Evolutionary conservation across 2,888 invertebrate species (phyloP), one percentile per base, ranked within the genome.

Genomic region (Drosophila quasianomalipes): DNA sequence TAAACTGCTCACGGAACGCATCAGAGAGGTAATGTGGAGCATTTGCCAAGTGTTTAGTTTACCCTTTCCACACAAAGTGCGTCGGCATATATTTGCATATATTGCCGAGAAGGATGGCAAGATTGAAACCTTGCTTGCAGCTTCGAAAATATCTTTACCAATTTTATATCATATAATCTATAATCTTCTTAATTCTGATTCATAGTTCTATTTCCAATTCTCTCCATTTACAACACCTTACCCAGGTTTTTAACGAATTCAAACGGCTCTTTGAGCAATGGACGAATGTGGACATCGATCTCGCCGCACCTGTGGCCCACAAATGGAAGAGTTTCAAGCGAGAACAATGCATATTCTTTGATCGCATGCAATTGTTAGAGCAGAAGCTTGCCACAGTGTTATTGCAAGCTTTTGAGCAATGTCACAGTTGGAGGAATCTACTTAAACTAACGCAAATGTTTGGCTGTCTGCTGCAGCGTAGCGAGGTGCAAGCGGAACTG

Each of bases 331-430:
- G 95, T 78, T 94, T 95, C 16, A 94, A 95, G 81, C 95, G 95
- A 76, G 94, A 94, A 7, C 93, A 94, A 51, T 91, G 90, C 28
- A 93, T 94, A 67, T 94, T 95, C 61, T 93, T 92, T 57, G 79
- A 83, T 12, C 92, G 92, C 31, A 92, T 94, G 69, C 86, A 91
- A 19, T 76, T 91, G 35, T 79, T 94, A 79, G 96, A 96, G 85
- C 93, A 95, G 67, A 93, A 95, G 69, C 91, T 96, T 64, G 95
- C 95, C 37, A 94, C 95, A 10, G 94, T 95, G 57, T 94, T 95
- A 64, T 93, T 94, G 26, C 94, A 94, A 80, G 95, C 95, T 12
- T 95, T 95, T 91, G 95, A 95, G 82, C 95, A 95, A 70, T 95
- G 95, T 76, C 93, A 93, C 75, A 95, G 95, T 55, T 93, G 95